Base-by-base conservation (phyloP, 2,113 vertebrate genomes). In the Silurus asotus region DNA sequence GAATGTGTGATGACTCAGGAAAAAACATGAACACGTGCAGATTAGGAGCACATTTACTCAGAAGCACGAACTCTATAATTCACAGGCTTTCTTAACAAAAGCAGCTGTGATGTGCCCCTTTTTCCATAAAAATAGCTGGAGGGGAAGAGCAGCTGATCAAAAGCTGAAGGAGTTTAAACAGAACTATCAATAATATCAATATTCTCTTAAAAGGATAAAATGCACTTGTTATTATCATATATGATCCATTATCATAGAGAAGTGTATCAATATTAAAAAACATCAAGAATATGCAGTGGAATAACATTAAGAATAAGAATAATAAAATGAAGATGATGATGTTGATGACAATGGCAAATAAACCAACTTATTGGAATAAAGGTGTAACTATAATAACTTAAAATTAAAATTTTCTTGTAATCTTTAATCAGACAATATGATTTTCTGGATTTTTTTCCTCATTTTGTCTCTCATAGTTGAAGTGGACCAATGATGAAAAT, bases 1-100 rank as follows among this genome's bases (percentile, higher is more conserved):
- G 82, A 89, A 89, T 84, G 67, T 59, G 64, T 65, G 15, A 55
- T 81, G 82, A 84, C 79, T 82, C 15, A 25, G 28, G 65, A 58
- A 72, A 82, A 79, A 75, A 49, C 67, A 76, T 20, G 86, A 70
- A 86, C 85, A 74, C 15, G 23, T 83, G 75, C 69, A 64, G 20
- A 85, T 85, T 23, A 74, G 61, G 25, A 72, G 37, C 51, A 65
- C 69, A 69, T 19, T 61, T 83, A 61, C 76, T 79, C 70, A 61
- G 58, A 45, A 76, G 58, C 45, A 84, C 61, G 65, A 48, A 84
- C 48, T 59, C 48, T 82, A 19, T 53, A 28, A 74, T 61, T n/a
- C 58, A 59, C 70, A 53, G 37, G 28, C 1, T 55, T 62, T 74
- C 72, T 75, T 84, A 85, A 65, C 84, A 55, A 67, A 79, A 56